phyloP scores from a whole-genome alignment of 2,113 vertebrate genomes.

The Peromyscus polionotus region DNA sequence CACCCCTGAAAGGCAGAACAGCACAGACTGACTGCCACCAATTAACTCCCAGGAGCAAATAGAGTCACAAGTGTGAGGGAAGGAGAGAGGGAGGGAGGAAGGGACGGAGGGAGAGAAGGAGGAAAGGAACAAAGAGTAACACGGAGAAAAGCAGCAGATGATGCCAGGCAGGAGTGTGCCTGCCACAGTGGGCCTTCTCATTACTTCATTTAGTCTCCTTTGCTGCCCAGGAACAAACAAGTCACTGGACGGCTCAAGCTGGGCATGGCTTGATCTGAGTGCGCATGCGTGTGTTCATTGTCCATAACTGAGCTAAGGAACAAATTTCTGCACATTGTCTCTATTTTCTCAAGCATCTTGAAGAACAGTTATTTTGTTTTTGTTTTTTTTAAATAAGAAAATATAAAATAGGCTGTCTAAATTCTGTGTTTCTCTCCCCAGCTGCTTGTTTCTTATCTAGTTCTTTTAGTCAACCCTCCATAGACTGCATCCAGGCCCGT shows the following conservation, averaged over 20 bases:
- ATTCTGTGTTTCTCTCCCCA: background rate
- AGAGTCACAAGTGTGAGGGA: background rate
- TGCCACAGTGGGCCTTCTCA: background rate
- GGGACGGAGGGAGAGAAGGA: background rate
- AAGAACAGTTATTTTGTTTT: background rate
- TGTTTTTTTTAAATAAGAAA: background rate
- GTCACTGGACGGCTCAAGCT: background rate
- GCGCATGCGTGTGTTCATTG: background rate
- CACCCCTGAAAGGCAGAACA: background rate
- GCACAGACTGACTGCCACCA: background rate
- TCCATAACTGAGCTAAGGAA: background rate
- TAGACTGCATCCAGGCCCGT: background rate
- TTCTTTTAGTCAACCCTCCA: background rate
- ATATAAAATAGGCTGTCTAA: slow-evolving; percentile 28
- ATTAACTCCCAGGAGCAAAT: background rate
- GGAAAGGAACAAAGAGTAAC: background rate
- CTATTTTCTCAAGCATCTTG: slow-evolving; percentile 45
- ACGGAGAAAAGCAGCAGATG: background rate
- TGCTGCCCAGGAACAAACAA: background rate
- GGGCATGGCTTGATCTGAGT: background rate
- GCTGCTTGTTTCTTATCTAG: background rate
- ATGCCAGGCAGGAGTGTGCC: background rate
- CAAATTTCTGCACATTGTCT: slow-evolving; percentile 20
- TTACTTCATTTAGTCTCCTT: background rate
- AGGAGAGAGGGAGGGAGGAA: background rate